A percentile compares a stretch with the other conserved stretches of the same genome.
phyloP scores from a whole-genome alignment of 2,888 invertebrate genomes.

The Panorpa germanica region DNA sequence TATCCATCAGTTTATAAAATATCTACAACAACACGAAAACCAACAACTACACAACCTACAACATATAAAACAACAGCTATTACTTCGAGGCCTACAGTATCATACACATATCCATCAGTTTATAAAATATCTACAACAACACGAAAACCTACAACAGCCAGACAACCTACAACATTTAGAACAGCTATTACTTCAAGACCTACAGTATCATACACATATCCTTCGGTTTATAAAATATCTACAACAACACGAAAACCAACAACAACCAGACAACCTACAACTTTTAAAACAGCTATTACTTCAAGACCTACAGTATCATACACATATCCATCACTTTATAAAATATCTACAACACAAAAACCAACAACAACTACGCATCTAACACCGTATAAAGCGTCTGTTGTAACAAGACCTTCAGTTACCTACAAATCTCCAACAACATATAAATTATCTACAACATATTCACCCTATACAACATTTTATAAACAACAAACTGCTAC shows the following conservation, averaged over 20 bases:
- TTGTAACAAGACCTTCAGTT: too few species aligned
- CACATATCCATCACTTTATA: slow-evolving; percentile 2
- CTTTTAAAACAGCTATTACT: slow-evolving; percentile 2
- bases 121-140: too few species aligned
- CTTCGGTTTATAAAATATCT: slow-evolving; percentile 3
- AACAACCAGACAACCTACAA: background rate
- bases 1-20: too few species aligned
- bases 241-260: slow-evolving; percentile 1
- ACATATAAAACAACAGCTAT: slow-evolving; percentile 1
- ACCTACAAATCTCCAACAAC: too few species aligned
- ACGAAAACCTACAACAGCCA: slow-evolving; percentile 2
- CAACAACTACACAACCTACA: background rate
- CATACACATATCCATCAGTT: too few species aligned
- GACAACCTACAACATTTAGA: too few species aligned
- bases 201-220: slow-evolving; percentile 2
- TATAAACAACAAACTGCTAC: too few species aligned
- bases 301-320: slow-evolving; percentile 5
- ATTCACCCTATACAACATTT: too few species aligned
- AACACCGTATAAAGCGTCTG: slow-evolving; percentile 3
- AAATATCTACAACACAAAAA: slow-evolving; percentile 1
- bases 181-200: slow-evolving; percentile 5
- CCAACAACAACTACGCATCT: background rate
- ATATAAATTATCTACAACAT: too few species aligned
- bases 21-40: slow-evolving; percentile 2
- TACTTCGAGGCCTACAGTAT: background rate